Evolutionary conservation across 2,888 invertebrate genomes (phyloP), one percentile per base, ranked within the genome.

Genomic region (Callimorpha dominula): DNA sequence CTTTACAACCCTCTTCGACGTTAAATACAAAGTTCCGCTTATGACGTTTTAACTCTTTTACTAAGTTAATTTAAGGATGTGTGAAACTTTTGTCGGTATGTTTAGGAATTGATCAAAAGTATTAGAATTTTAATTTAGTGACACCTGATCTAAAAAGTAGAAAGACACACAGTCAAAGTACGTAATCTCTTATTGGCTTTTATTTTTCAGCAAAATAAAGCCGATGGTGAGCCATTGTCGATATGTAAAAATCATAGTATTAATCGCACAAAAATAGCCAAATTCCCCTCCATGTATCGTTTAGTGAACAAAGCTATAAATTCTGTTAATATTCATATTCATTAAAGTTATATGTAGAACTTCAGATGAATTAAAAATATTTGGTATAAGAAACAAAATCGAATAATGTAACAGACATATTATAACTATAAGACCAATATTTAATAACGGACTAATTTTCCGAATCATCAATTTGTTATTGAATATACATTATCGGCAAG

Each of bases 21-120:
- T 68, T 74, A 66, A 78, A 82, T 80, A 80, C 72, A 78, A 69
- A 78, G 72, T 74, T 74, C 72, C 70, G 66, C 65, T 73, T 70
- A 74, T 78, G 69, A 57, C 62, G 71, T 82, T 71, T 57, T 66
- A 65, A 50, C 57, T 63, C 17, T 43, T 42, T 70, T 54, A 42
- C 14, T 42, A 60, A 31, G 5, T 14, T 60, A 12, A 20, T 54
- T 42, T 52, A 54, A 64, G 20, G n/a, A 20, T 54, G 31, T 31
- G 31, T 31, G 31, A 31, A 31, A 31, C 5, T 52, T 52, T 17
- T 20, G 42, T 46, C 20, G 20, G 14, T 40, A 52, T 40, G 8
- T 66, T 15, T 1, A 20, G 20, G 4, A 54, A 20, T n/a, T 54
- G 4, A 9, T 20, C 3, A 2, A 57, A 20, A 12, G 8, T 57